Evolutionary conservation across 2,888 invertebrate species (phyloP).

Genomic region (Phengaris alcon): DNA sequence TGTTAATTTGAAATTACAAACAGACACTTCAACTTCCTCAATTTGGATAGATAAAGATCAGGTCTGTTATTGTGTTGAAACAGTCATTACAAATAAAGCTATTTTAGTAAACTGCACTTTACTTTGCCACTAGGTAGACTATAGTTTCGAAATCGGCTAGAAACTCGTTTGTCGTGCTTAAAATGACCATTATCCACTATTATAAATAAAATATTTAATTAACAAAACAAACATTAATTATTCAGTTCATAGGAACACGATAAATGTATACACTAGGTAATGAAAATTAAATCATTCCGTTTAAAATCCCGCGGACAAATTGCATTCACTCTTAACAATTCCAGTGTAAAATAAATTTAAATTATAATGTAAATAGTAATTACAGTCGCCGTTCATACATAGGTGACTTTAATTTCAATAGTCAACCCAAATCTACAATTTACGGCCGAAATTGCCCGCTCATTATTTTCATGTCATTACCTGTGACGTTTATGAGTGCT

Average conservation of each 20-base stretch:
- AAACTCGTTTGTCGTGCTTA: neutral
- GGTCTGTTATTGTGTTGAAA: no score
- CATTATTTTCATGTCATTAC: constrained; percentile 38
- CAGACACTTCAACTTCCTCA: no score
- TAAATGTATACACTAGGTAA: neutral
- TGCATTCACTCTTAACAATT: neutral
- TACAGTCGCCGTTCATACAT: constrained; percentile 27
- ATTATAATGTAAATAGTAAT: constrained; percentile 24
- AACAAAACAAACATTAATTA: constrained; percentile 16
- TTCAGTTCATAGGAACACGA: constrained; percentile 14
- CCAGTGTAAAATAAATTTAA: constrained; percentile 22
- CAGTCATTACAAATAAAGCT: no score
- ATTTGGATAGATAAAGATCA: no score
- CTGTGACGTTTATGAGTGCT: constrained; percentile 38
- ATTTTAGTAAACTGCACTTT: no score
- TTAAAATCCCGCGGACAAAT: constrained; percentile 11
- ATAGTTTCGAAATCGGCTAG: no score
- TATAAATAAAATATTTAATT: neutral
- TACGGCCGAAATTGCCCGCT: constrained; percentile 41
- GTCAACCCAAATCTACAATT: constrained; percentile 40
- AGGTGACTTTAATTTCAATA: constrained; percentile 33
- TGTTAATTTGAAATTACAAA: no score
- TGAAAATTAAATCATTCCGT: constrained; percentile 21
- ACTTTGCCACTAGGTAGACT: no score
- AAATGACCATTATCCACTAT: neutral